Percentiles rank a stretch among this genome's conserved stretches.
These are phyloP conservation scores for Zosterops borbonicus DNA, from an alignment of 2,113 vertebrate genomes.

Conservation along the genomic window DNA sequence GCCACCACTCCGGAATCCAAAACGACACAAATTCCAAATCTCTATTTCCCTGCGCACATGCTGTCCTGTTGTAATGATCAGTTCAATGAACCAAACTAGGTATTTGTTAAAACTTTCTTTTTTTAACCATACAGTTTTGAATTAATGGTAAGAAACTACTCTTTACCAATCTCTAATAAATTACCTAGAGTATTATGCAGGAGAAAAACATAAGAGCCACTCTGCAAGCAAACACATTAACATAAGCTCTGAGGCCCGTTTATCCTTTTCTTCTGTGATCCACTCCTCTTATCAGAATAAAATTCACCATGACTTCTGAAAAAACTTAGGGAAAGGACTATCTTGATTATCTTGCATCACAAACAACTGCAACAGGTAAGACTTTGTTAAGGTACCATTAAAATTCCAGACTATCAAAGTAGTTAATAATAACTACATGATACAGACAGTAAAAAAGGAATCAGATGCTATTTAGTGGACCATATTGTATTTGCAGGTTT, in stretches of 20 bases:
- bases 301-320: neutral
- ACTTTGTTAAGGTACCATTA: neutral
- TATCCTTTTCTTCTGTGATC: neutral
- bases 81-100: neutral
- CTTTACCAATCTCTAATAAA: neutral
- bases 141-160: neutral
- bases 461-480: neutral
- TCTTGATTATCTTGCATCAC: neutral
- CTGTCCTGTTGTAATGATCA: neutral
- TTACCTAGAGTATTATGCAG: neutral
- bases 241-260: neutral
- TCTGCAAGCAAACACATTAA: neutral
- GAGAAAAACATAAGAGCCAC: neutral
- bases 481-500: neutral
- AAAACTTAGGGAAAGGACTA: neutral
- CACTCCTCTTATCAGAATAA: neutral
- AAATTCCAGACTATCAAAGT: neutral
- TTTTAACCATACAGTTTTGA: neutral
- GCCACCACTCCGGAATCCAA: neutral
- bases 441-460: neutral
- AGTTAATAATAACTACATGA: neutral
- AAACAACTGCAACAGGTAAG: neutral
- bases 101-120: neutral
- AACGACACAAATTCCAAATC: neutral
- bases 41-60: neutral